These are phyloP conservation scores for Aplocera efformata DNA, from an alignment of 2,888 invertebrate genomes.

Conservation along the genomic window DNA sequence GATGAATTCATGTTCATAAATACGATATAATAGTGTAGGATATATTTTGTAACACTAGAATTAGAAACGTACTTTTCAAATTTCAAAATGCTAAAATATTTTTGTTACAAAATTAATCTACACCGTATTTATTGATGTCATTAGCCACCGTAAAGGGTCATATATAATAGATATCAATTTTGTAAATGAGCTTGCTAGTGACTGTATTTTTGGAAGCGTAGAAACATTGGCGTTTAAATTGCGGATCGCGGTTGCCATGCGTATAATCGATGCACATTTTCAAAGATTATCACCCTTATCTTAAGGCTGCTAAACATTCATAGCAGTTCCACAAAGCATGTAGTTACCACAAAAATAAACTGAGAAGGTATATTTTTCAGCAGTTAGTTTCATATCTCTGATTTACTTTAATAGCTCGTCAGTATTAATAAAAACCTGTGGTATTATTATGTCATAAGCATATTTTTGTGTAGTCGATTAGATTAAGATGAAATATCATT, in stretches of 20 bases:
- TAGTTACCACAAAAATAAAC: conserved; percentile 10
- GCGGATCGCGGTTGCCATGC: conserved; percentile 14
- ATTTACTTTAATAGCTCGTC: conserved; percentile 58
- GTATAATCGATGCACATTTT: conserved; percentile 16
- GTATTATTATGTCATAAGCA: conserved; percentile 58
- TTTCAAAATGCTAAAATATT: conserved; percentile 64
- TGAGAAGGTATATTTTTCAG: conserved; percentile 5
- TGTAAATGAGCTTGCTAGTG: conserved; percentile 59
- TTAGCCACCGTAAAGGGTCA: conserved; percentile 37
- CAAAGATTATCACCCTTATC: conserved; percentile 3
- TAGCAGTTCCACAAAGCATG: conserved; percentile 8
- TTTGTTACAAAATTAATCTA: conserved; percentile 52
- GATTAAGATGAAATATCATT: conserved; percentile 48
- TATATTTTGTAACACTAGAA: conserved; percentile 64
- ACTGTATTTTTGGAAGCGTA: conserved; percentile 33
- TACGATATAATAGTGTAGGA: conserved; percentile 64
- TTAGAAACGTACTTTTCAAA: conserved; percentile 52
- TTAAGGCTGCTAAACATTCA: not conserved
- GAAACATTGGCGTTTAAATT: conserved; percentile 17
- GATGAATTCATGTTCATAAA: conserved; percentile 61
- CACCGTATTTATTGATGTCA: conserved; percentile 33
- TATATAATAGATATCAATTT: conserved; percentile 42
- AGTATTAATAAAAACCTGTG: conserved; percentile 74
- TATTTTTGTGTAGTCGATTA: conserved; percentile 62
- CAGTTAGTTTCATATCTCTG: conserved; percentile 66